These are phyloP conservation scores for Pseudococcus longispinus DNA, from an alignment of 2,888 invertebrate species.

Conservation along the genomic window DNA sequence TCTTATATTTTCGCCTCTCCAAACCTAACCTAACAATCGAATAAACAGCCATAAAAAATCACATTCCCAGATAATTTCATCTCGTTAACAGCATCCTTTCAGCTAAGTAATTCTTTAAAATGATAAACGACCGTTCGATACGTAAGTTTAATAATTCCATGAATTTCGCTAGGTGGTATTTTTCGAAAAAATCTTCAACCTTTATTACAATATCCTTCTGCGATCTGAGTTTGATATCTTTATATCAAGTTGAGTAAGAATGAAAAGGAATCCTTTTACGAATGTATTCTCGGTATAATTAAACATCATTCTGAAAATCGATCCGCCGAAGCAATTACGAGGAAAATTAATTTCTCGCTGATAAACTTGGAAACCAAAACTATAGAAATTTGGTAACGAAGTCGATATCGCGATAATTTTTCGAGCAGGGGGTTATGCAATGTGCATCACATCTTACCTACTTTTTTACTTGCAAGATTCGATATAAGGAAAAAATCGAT, in stretches of 20 bases:
- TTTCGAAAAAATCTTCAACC: neutral
- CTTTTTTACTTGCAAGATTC: neutral
- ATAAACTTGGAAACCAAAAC: too few species aligned
- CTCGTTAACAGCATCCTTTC: slow-evolving; percentile 23
- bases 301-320: neutral
- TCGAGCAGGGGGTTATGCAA: neutral
- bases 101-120: neutral
- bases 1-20: neutral
- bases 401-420: neutral
- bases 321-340: neutral
- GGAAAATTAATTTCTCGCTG: too few species aligned
- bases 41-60: neutral
- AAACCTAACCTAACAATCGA: neutral
- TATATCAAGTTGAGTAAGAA: neutral
- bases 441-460: neutral
- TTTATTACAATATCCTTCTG: neutral
- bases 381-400: neutral
- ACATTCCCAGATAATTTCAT: slow-evolving; percentile 5
- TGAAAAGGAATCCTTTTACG: neutral
- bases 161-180: neutral
- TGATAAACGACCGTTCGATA: slow-evolving; percentile 1
- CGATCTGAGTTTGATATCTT: neutral
- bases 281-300: neutral
- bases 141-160: neutral
- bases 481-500: neutral